Evolutionary conservation across 2,113 vertebrate species (phyloP), one percentile per base, ranked within the genome.

Genomic region (Syngnathus typhle): DNA sequence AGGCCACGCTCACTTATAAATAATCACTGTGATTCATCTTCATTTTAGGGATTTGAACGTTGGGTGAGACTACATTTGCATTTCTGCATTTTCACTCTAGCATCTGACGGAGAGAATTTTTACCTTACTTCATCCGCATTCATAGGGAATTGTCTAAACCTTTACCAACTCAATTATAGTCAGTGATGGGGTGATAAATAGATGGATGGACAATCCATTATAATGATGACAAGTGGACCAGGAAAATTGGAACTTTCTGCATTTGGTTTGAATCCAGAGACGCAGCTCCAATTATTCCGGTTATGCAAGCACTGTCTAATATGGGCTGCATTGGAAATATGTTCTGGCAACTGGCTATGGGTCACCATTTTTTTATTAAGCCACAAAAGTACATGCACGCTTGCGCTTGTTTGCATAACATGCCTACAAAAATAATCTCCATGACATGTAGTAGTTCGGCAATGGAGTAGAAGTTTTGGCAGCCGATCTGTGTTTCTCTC

Each of bases 401-500:
- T 32, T 76, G 54, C 60, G 59, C 75, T 70, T 76, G 71, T 76
- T 69, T 72, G 19, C 69, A 63, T 78, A 76, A 81, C 77, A 81
- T 78, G 76, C 78, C 72, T 69, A 76, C 78, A 72, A 71, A 64
- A 77, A 78, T 81, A 82, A 85, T 87, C 59, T 82, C 60, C 46
- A 70, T 81, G 83, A 76, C 83, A 83, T 67, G 64, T 55, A 67
- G 64, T 55, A 67, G 77, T 76, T 47, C 73, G 69, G 75, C 78
- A 73, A 84, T 84, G 71, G 70, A 74, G 79, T 39, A 49, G 71
- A 81, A 70, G 56, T 15, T 73, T 81, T 84, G 85, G 85, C 82
- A 81, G 73, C 55, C 38, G 66, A 65, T 70, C 71, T 75, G 65
- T 74, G 74, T 81, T 81, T 70, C 75, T 72, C 59, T 65, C 49